Conservation (phyloP, 2,113 vertebrate genomes). For the Pomatorhinus ruficollis region DNA sequence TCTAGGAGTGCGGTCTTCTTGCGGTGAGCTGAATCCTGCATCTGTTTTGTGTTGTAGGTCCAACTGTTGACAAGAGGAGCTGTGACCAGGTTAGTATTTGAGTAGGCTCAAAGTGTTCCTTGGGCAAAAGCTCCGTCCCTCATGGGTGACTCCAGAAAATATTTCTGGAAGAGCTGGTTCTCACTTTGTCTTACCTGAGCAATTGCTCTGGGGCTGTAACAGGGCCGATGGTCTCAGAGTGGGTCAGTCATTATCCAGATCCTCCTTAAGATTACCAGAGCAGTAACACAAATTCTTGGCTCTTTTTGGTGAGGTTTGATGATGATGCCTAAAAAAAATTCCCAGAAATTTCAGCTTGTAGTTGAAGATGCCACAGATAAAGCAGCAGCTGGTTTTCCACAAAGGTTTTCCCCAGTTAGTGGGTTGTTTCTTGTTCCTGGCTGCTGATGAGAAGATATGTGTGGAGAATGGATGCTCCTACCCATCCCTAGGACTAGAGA, state of each 20-base stretch:
- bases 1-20: rapidly evolving
- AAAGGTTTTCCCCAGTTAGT: rapidly evolving
- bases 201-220: rapidly evolving
- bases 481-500: background rate
- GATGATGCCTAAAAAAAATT: background rate
- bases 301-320: background rate
- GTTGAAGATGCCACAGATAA: rapidly evolving
- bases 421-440: background rate
- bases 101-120: background rate
- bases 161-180: background rate
- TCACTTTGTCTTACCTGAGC: background rate
- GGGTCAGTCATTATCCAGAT: background rate
- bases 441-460: rapidly evolving
- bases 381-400: rapidly evolving
- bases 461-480: background rate
- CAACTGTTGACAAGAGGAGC: background rate
- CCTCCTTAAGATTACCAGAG: background rate
- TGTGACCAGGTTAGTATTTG: slow-evolving; percentile 43
- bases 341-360: background rate
- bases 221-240: rapidly evolving
- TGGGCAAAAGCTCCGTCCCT: background rate
- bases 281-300: background rate
- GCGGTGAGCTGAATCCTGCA: background rate
- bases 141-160: background rate
- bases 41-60: background rate